phyloP scores from a whole-genome alignment of 2,113 vertebrate species.

The Paratilapia polleni region DNA sequence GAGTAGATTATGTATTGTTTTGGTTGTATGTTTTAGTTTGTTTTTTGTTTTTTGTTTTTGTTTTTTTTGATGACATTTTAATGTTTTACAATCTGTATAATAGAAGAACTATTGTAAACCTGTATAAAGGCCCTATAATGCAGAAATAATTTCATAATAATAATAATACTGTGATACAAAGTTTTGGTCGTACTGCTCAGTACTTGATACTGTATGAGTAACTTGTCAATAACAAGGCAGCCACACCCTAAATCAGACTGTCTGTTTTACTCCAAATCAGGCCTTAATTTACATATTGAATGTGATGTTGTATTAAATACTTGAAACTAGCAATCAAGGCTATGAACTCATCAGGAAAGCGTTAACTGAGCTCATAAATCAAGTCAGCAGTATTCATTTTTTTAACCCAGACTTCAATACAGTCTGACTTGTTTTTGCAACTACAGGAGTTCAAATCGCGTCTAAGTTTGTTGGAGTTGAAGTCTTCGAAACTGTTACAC shows the following conservation, averaged over 20 bases:
- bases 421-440: not conserved
- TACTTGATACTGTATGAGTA: not conserved
- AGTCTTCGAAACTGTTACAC: not conserved
- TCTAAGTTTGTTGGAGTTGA: not conserved
- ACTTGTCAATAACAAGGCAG: not conserved
- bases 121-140: no score
- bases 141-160: no score
- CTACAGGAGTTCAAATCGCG: not conserved
- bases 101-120: no score
- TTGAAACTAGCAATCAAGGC: not conserved
- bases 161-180: not conserved
- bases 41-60: no score
- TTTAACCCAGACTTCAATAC: not conserved
- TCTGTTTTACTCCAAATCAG: not conserved
- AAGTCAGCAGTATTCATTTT: rapidly evolving
- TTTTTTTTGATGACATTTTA: no score
- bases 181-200: not conserved
- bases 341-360: not conserved
- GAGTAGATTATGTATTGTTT: no score
- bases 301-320: not conserved
- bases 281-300: not conserved
- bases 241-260: not conserved
- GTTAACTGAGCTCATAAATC: not conserved
- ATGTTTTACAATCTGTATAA: no score
- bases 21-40: no score